Base-by-base conservation (phyloP, 2,888 invertebrate species). In the Catocala sponsa region DNA sequence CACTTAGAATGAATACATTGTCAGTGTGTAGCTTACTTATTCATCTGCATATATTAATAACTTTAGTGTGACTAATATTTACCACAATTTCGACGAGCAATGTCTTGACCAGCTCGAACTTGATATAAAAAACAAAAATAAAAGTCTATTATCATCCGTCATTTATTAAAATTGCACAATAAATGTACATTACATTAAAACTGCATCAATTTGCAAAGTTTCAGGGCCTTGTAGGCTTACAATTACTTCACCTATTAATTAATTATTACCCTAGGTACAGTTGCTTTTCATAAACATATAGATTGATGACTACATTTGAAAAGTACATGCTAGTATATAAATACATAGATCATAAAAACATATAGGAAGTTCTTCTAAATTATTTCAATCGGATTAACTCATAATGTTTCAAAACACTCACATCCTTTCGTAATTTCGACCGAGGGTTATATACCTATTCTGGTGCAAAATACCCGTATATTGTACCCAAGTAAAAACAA, bases 141-240 rank as follows among this genome's bases (percentile, higher is more conserved):
- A 2, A 32, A 9, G 11, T 58, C 25, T 25, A 47, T 47, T 43
- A 50, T 63, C 25, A 68, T 64, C 13, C 50, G 55, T 65, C 51
- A 52, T 76, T 76, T 76, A 74, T 62, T 76, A 67, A 70, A 76
- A 72, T 73, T 75, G 74, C 71, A 71, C 67, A 74, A 55, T 61
- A 42, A 52, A 47, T 69, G 63, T 70, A 71, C 69, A 70, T 68
- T 65, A 63, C 55, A 62, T 65, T 52, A 56, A 65, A 62, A 65
- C 48, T 54, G 54, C 49, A 61, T 53, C 5, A 47, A 62, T 59
- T 62, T 54, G 33, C 52, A 62, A 62, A 44, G 41, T 12, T 54
- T 46, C 42, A 53, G n/a, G 9, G 15, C 47, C 15, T 46, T 25
- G 6, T n/a, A 48, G 48, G n/a, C n/a, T n/a, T 15, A 1, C 11